These are phyloP conservation scores for Suillia variegata DNA, from an alignment of 2,888 invertebrate species.

Conservation along the genomic window DNA sequence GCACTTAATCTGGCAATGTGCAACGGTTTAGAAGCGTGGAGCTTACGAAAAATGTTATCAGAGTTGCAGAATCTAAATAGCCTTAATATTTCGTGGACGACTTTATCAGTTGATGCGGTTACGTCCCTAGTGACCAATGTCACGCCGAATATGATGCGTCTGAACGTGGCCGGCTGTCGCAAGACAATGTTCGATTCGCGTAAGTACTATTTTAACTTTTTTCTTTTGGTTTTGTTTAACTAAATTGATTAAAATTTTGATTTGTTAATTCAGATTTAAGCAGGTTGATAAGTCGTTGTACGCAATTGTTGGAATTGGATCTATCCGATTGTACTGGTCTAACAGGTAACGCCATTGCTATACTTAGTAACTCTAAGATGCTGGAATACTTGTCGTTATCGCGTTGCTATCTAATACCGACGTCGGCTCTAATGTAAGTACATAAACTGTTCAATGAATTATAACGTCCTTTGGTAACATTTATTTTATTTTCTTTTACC, in stretches of 20 bases:
- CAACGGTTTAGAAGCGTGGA: constrained; percentile 70
- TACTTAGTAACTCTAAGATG: constrained; percentile 66
- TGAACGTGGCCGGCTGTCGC: constrained; percentile 85
- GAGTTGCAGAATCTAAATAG: constrained; percentile 63
- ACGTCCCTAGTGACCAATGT: constrained; percentile 67
- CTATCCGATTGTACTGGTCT: constrained; percentile 84
- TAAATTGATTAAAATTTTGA: too few species aligned
- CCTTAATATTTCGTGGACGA: constrained; percentile 84
- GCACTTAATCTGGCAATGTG: constrained; percentile 86
- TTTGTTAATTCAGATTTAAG: constrained; percentile 74
- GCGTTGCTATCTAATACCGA: constrained; percentile 80
- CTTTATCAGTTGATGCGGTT: constrained; percentile 67
- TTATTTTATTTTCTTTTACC: too few species aligned
- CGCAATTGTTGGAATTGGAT: constrained; percentile 80
- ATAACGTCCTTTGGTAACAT: too few species aligned
- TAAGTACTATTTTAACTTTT: constrained; percentile 62
- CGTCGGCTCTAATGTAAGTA: constrained; percentile 74
- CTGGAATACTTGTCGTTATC: constrained; percentile 80
- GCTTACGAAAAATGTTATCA: constrained; percentile 68
- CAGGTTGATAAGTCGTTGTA: constrained; percentile 70
- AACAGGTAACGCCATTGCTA: constrained; percentile 67
- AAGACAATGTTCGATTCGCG: constrained; percentile 75
- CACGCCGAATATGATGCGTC: constrained; percentile 70
- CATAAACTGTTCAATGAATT: neutral
- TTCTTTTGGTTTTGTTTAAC: too few species aligned